phyloP scores from a whole-genome alignment of 2,113 vertebrate species.

The Aplodontia rufa region DNA sequence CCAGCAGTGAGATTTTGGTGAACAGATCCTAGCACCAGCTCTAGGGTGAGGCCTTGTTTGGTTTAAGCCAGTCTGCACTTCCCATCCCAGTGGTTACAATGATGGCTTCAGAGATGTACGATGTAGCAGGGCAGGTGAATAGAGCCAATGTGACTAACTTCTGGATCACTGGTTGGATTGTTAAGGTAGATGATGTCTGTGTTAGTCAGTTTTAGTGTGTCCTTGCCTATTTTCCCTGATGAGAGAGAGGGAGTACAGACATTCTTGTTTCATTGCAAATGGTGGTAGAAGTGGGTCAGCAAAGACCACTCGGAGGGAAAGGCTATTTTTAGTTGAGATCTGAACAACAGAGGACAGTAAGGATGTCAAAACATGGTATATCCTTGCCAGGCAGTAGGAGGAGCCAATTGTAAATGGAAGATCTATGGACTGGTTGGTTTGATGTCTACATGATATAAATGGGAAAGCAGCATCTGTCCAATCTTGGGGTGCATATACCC shows the following conservation, averaged over 20 bases:
- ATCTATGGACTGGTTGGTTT: background rate
- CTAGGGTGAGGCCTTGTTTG: background rate
- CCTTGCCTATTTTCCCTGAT: background rate
- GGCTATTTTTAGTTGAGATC: background rate
- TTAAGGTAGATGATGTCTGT: background rate
- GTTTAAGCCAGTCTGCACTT: too few species aligned
- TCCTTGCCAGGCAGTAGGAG: background rate
- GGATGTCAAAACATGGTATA: background rate
- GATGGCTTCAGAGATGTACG: background rate
- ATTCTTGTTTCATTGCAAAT: background rate
- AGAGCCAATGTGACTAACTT: background rate
- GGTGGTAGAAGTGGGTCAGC: background rate
- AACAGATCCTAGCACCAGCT: background rate
- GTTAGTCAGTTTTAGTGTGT: background rate
- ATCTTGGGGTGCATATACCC: fast-evolving
- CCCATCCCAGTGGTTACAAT: background rate
- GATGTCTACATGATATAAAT: background rate
- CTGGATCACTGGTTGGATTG: background rate
- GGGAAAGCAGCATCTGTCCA: background rate
- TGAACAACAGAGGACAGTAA: background rate
- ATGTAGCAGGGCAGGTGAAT: background rate
- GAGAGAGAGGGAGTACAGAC: background rate
- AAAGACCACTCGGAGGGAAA: background rate
- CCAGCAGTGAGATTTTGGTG: background rate
- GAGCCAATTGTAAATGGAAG: background rate